phyloP scores from a whole-genome alignment of 2,888 invertebrate species.

The Volucella inanis region DNA sequence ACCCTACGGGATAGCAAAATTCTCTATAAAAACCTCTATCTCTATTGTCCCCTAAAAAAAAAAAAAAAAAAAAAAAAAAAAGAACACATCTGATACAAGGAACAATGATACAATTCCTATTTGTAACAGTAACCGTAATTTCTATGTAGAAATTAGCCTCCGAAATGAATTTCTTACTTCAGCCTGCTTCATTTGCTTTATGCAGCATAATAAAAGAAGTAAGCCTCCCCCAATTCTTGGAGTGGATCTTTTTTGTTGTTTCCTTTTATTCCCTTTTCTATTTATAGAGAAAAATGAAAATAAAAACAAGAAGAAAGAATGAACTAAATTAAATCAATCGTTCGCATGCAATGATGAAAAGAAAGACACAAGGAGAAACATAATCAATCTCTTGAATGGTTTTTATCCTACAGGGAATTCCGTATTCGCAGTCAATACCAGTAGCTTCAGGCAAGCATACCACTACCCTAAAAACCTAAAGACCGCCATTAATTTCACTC shows the following conservation, averaged over 20 bases:
- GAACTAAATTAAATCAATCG: constrained; percentile 58
- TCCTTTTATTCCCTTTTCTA: neutral
- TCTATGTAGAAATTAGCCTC: constrained; percentile 47
- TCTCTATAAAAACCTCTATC: no score
- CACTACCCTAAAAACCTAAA: constrained; percentile 50
- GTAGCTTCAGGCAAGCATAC: constrained; percentile 1
- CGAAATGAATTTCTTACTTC: constrained; percentile 53
- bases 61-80: neutral
- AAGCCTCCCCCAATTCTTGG: constrained; percentile 15
- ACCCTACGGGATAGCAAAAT: no score
- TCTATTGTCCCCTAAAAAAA: neutral
- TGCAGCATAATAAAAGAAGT: constrained; percentile 31
- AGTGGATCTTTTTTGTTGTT: neutral
- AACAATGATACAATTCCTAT: constrained; percentile 33
- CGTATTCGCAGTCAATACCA: neutral
- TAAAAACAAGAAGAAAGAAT: neutral
- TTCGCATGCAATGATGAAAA: constrained; percentile 29
- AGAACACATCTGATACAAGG: constrained; percentile 29
- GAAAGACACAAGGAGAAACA: constrained; percentile 15
- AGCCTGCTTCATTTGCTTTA: constrained; percentile 32
- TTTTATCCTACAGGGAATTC: neutral
- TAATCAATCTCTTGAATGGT: constrained; percentile 26
- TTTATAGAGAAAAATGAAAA: neutral
- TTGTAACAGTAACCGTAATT: constrained; percentile 21
- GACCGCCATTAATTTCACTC: constrained; percentile 53